Evolutionary conservation across 2,113 vertebrate species (phyloP).

Genomic region (Sapayoa aenigma): DNA sequence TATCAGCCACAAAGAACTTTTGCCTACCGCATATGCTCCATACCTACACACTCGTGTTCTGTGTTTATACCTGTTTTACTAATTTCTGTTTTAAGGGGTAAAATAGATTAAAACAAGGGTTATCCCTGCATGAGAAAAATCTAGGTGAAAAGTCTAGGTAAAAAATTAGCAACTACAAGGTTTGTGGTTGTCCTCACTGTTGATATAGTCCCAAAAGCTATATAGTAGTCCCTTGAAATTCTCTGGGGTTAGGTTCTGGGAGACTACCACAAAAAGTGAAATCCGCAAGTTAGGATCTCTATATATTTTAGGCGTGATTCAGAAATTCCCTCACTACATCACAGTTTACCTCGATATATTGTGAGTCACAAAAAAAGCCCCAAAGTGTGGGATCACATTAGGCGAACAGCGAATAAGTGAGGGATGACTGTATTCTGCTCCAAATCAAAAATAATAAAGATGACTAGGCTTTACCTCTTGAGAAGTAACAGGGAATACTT

Average conservation of each 20-base stretch:
- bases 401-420: no score
- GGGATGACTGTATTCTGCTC: no score
- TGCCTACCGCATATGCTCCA: neutral
- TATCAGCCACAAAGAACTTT: neutral
- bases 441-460: neutral
- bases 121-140: neutral
- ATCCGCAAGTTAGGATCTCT: no score
- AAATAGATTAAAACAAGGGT: neutral
- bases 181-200: neutral
- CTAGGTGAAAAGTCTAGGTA: neutral
- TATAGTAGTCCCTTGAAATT: no score
- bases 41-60: neutral
- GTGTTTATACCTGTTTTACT: neutral
- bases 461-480: neutral
- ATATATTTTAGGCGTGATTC: no score
- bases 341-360: no score
- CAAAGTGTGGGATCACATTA: no score
- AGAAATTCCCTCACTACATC: no score
- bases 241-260: no score
- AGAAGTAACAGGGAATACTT: neutral
- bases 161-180: neutral
- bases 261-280: no score
- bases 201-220: neutral
- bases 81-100: neutral
- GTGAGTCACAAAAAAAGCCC: no score